A percentile compares a stretch with the other conserved stretches of the same genome.
These are phyloP conservation scores for Crepidodera aurea DNA, from an alignment of 2,888 invertebrate genomes.

Conservation along the genomic window DNA sequence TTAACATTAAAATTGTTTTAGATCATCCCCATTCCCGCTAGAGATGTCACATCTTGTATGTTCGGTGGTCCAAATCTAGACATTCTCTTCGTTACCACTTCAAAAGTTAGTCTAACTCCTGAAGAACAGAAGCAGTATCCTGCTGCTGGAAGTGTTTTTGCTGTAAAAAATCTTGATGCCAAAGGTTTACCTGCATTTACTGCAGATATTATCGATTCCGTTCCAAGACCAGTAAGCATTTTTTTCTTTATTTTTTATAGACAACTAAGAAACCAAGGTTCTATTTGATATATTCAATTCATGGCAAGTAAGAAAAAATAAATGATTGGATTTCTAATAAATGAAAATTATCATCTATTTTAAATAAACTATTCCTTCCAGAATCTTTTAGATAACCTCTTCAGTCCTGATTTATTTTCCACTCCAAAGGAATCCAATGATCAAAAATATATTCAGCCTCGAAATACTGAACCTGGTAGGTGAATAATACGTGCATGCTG, in stretches of 20 bases:
- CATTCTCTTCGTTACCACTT: constrained; percentile 70
- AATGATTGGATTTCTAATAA: too few species aligned
- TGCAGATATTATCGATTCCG: constrained; percentile 50
- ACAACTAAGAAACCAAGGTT: too few species aligned
- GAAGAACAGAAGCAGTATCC: constrained; percentile 56
- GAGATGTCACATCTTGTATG: constrained; percentile 68
- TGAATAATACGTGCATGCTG: constrained; percentile 10
- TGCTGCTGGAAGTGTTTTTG: constrained; percentile 63
- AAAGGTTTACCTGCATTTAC: constrained; percentile 52
- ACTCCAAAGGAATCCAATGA: not conserved
- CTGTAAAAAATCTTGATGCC: constrained; percentile 52
- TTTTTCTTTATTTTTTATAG: not conserved
- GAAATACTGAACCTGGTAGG: constrained; percentile 31
- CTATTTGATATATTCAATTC: too few species aligned
- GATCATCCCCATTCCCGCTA: constrained; percentile 62
- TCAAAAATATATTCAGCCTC: constrained; percentile 12
- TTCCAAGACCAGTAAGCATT: constrained; percentile 21
- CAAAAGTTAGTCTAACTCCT: constrained; percentile 51
- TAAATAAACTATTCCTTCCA: constrained; percentile 23
- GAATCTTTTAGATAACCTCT: constrained; percentile 31
- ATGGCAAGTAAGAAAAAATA: too few species aligned
- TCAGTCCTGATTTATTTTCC: constrained; percentile 28
- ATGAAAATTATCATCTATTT: too few species aligned
- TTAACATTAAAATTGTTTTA: too few species aligned
- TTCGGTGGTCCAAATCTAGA: constrained; percentile 71